phyloP scores from a whole-genome alignment of 2,113 vertebrate genomes.

The Diadophis punctatus region DNA sequence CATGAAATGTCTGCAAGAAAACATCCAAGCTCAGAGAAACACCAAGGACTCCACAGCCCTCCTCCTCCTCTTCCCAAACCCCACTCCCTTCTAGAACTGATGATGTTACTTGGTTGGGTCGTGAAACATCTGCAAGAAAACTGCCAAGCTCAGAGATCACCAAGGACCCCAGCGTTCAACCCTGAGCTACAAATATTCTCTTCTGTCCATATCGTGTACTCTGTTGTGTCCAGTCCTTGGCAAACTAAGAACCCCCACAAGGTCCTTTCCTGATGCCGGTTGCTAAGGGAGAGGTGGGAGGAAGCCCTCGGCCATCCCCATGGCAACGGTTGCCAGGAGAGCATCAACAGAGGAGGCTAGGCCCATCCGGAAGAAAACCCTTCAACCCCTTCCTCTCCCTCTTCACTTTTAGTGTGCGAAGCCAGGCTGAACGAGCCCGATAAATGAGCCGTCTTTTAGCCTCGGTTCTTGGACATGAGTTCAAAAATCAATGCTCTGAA shows the following conservation, averaged over 20 bases:
- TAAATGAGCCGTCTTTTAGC: neutral
- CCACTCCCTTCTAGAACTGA: neutral
- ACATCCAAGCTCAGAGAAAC: no score
- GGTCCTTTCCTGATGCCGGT: neutral
- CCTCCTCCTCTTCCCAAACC: no score
- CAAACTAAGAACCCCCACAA: neutral
- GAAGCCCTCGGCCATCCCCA: neutral
- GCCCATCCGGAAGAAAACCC: neutral
- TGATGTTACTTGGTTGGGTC: neutral
- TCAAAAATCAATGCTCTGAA: conserved; percentile 30
- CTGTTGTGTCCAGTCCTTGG: neutral
- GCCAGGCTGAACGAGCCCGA: neutral
- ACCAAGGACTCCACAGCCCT: no score
- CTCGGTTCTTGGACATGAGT: neutral
- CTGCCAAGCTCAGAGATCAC: neutral
- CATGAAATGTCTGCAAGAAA: no score
- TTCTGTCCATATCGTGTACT: neutral
- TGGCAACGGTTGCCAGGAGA: neutral
- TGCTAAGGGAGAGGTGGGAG: neutral
- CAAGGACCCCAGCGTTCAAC: neutral
- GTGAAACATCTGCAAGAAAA: neutral
- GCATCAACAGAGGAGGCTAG: neutral
- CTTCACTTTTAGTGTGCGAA: neutral
- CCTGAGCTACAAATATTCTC: neutral
- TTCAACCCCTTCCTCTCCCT: neutral